Conservation (phyloP, 2,113 vertebrate genomes). For the Petrocephalus microphthalmus region DNA sequence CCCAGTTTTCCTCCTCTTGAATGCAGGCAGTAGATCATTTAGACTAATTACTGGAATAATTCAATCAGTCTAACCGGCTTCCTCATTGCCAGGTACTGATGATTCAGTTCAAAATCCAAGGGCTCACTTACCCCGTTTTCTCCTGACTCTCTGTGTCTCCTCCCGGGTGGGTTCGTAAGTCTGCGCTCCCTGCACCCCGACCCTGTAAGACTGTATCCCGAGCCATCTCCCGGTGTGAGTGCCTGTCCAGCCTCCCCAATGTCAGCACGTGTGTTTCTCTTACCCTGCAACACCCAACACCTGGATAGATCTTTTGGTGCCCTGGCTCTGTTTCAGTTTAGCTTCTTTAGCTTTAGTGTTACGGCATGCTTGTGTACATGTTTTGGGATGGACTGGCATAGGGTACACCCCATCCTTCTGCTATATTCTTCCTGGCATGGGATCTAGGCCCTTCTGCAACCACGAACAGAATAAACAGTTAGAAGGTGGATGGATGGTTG, state of each 20-base stretch:
- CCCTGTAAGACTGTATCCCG: background rate
- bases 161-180: background rate
- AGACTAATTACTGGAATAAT: background rate
- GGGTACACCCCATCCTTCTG: background rate
- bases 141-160: background rate
- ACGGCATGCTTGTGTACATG: background rate
- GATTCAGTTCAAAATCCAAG: background rate
- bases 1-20: background rate
- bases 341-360: background rate
- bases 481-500: background rate
- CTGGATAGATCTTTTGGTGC: background rate
- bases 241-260: background rate
- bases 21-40: background rate
- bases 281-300: background rate
- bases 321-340: background rate
- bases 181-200: background rate
- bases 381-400: background rate
- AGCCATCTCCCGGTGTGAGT: background rate
- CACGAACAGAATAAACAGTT: background rate
- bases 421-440: background rate
- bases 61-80: background rate
- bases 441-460: background rate
- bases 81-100: background rate
- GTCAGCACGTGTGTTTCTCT: background rate
- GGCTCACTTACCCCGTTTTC: background rate